phyloP scores from a whole-genome alignment of 2,797 vertebrate genomes.

The Percopsis omiscomaycus region DNA sequence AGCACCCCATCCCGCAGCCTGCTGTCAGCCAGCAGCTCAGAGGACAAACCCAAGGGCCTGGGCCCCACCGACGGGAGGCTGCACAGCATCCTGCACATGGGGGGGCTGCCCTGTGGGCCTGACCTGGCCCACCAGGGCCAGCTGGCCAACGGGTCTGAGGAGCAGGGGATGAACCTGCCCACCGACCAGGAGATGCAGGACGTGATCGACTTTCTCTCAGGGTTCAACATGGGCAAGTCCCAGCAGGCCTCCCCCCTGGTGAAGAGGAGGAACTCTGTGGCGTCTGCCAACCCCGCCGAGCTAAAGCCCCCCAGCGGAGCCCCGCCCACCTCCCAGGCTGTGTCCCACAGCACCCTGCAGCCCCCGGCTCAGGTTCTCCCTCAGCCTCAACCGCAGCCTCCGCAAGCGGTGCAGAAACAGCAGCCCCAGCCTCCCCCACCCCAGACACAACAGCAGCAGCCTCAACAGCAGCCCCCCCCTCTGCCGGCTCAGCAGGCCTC shows the following conservation, averaged over 20 bases:
- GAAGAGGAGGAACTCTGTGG: conserved; percentile 92
- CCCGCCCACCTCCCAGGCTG: conserved; percentile 77
- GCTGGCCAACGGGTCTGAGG: conserved; percentile 87
- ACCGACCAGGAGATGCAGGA: conserved; percentile 99
- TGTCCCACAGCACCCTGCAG: conserved; percentile 80
- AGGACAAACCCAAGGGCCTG: conserved; percentile 77
- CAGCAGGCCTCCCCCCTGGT: conserved; percentile 94
- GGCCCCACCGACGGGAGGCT: conserved; percentile 78
- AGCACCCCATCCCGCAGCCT: conserved; percentile 89
- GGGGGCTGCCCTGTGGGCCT: conserved; percentile 77
- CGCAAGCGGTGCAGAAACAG: conserved; percentile 63
- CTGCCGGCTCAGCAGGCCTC: conserved; percentile 61
- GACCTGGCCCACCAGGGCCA: conserved; percentile 78
- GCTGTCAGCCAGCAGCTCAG: conserved; percentile 73
- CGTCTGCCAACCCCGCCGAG: conserved; percentile 84
- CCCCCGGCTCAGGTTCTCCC: conserved; percentile 69
- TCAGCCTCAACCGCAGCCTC: conserved; percentile 74
- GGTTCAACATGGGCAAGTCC: conserved; percentile 98
- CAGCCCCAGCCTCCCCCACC: conserved; percentile 48
- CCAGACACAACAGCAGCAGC: conserved; percentile 40
- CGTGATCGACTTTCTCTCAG: conserved; percentile 98
- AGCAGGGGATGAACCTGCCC: conserved; percentile 97
- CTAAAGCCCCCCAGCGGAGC: conserved; percentile 83
- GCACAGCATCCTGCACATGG: conserved; percentile 87
- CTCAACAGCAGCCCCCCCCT: conserved; percentile 42